These are phyloP conservation scores for Ciconia boyciana DNA, from an alignment of 2,113 vertebrate species.

Conservation along the genomic window DNA sequence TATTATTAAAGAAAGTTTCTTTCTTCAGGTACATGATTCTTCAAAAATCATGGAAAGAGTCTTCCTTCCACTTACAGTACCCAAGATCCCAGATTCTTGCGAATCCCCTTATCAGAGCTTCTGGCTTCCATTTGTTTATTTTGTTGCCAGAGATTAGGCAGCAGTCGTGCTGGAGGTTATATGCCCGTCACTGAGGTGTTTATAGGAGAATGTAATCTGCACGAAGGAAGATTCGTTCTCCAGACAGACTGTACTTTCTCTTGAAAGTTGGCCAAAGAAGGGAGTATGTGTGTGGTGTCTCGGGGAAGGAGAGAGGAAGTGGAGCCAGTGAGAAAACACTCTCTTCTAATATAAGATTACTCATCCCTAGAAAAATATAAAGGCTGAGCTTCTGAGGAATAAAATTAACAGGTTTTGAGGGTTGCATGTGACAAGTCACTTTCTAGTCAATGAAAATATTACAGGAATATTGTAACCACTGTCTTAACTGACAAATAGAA, in stretches of 20 bases:
- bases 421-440: neutral
- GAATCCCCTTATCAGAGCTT: neutral
- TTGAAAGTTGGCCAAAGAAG: constrained; percentile 11
- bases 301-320: neutral
- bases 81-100: neutral
- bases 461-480: neutral
- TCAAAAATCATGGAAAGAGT: neutral
- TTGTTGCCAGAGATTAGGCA: neutral
- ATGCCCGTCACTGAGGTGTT: neutral
- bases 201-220: constrained; percentile 5
- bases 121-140: neutral
- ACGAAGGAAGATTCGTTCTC: neutral
- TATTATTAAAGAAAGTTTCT: neutral
- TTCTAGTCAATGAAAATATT: neutral
- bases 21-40: neutral
- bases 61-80: neutral
- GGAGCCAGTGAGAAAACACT: neutral
- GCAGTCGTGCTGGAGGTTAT: neutral
- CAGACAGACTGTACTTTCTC: constrained; percentile 25
- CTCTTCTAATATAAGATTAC: neutral
- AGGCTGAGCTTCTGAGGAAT: neutral
- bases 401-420: neutral
- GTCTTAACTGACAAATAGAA: neutral
- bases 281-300: neutral
- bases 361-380: neutral